Evolutionary conservation across 1,140 invertebrate genomes (phyloP), one percentile per base, ranked within the genome.

Genomic region (Leptinotarsa undecemlineata): DNA sequence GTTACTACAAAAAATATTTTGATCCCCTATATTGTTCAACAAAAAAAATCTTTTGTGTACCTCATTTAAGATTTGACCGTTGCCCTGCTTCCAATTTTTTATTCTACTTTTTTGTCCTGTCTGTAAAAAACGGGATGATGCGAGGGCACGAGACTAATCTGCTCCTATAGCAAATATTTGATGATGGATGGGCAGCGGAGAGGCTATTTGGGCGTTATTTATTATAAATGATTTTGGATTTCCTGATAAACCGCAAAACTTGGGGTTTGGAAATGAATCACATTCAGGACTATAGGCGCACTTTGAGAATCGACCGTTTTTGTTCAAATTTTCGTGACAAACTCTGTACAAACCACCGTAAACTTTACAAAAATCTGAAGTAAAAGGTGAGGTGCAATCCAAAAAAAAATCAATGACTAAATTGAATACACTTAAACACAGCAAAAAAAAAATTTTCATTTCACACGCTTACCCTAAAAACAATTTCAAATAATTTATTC

Each of bases 51-150:
- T 71, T 71, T 71, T 62, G 57, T 71, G 70, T 62, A 71, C 17
- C 11, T 62, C 48, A 61, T 42, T 71, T 70, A 3, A 48, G 70
- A 71, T 71, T 71, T 71, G 70, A 71, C 70, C 70, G 70, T 71
- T 71, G 70, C 70, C 70, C 70, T 48, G 48, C 47, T n/a, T 4
- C 21, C 70, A 63, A 64, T 64, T 64, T 64, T 64, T 64, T 64
- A 64, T 64, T 15, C 26, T 15, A 33, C 1, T 64, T 21, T n/a
- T 61, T 61, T 61, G 15, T 48, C 17, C 66, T 23, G 17, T 68
- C 66, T 19, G 15, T 48, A 48, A 26, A 69, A 42, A 42, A 69
- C 14, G 42, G 20, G n/a, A 26, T 48, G 48, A 69, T 48, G 19
- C n/a, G 48, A 47, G 68, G 42, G 68, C 68, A 51, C 23, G 68